These are phyloP conservation scores for Chromobotia macracanthus DNA, from an alignment of 2,797 vertebrate genomes.

Conservation along the genomic window DNA sequence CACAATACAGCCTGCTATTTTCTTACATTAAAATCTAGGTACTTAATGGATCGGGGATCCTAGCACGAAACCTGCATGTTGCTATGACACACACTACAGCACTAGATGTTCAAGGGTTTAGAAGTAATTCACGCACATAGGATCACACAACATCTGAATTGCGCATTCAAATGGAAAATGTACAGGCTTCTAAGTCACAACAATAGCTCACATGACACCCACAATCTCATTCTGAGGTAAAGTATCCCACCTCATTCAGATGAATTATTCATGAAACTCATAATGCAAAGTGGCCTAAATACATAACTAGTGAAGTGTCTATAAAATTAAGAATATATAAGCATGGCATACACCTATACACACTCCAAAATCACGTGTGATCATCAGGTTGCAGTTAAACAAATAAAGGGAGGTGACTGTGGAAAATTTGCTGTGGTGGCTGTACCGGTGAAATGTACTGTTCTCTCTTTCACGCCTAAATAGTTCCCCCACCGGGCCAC, in stretches of 20 bases:
- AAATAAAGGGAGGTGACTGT: constrained; percentile 20
- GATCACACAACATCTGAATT: not conserved
- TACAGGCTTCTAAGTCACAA: not conserved
- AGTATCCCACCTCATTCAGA: not conserved
- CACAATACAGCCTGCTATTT: constrained; percentile 19
- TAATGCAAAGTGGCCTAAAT: not conserved
- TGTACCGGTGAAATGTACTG: constrained; percentile 28
- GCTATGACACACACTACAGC: not conserved
- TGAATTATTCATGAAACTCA: not conserved
- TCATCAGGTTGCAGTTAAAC: not conserved
- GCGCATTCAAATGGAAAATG: not conserved
- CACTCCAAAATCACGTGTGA: not conserved
- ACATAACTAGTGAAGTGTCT: not conserved
- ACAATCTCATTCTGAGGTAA: not conserved
- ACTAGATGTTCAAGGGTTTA: not conserved
- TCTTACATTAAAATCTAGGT: not conserved
- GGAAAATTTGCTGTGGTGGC: not conserved
- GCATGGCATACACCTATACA: not conserved
- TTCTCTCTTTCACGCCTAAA: constrained; percentile 62
- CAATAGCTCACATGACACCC: not conserved
- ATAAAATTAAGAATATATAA: no score
- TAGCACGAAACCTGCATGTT: not conserved
- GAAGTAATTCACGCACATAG: not conserved
- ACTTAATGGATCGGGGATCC: not conserved
- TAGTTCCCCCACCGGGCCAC: constrained; percentile 59